Percentiles rank a stretch among this genome's conserved stretches.
phyloP scores from a whole-genome alignment of 2,113 vertebrate genomes.

The Lophochroa leadbeateri region DNA sequence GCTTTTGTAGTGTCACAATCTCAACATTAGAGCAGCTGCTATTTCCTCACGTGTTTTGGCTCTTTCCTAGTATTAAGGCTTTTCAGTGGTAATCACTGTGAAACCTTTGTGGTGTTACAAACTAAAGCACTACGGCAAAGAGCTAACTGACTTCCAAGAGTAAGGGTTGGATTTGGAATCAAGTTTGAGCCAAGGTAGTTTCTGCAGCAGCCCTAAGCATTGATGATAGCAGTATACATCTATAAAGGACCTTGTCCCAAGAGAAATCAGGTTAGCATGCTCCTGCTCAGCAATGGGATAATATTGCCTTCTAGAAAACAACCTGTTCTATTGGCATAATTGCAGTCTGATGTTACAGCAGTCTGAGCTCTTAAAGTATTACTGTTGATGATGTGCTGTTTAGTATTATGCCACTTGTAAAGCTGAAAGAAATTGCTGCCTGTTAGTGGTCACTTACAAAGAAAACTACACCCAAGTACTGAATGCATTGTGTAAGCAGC shows the following conservation, averaged over 20 bases:
- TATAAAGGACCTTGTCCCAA: background rate
- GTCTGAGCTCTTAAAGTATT: background rate
- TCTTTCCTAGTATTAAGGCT: background rate
- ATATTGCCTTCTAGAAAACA: slow-evolving; percentile 10
- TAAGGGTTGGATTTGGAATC: background rate
- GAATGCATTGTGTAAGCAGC: background rate
- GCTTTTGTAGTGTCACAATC: background rate
- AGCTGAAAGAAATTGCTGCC: slow-evolving; percentile 17
- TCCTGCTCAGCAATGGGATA: background rate
- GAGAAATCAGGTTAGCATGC: background rate
- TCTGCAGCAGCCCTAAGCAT: background rate
- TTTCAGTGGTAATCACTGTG: background rate
- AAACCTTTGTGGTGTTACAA: background rate
- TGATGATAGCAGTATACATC: background rate
- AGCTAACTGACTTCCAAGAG: background rate
- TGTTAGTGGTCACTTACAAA: slow-evolving; percentile 11
- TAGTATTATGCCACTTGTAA: background rate
- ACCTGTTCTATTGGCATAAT: background rate
- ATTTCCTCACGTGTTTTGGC: background rate
- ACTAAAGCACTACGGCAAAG: background rate
- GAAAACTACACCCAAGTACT: slow-evolving; percentile 4
- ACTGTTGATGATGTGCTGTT: background rate
- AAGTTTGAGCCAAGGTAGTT: background rate
- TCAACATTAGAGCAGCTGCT: background rate
- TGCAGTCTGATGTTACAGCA: background rate